Conservation (phyloP, 2,888 invertebrate genomes). For the Tubulanus polymorphus region DNA sequence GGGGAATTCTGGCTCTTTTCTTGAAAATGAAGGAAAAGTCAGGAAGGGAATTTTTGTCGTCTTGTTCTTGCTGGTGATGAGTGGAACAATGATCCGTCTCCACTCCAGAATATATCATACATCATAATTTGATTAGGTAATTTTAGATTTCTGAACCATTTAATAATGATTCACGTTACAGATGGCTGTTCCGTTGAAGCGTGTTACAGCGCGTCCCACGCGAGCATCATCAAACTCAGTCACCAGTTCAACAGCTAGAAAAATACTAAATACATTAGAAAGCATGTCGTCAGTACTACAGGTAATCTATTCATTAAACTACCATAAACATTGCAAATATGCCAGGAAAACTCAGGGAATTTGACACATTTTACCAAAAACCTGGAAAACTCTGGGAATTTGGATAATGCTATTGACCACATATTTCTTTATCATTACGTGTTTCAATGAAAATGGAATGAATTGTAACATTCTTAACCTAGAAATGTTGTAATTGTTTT, state of each 20-base stretch:
- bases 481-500: slow-evolving; percentile 12
- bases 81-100: too few relatives aligned
- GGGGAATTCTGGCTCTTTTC: background rate
- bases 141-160: too few relatives aligned
- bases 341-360: background rate
- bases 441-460: background rate
- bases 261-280: slow-evolving; percentile 75
- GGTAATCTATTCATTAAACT: slow-evolving; percentile 25
- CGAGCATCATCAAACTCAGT: slow-evolving; percentile 29
- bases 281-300: slow-evolving; percentile 75
- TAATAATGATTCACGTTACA: background rate
- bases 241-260: slow-evolving; percentile 70
- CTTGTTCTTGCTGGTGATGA: too few relatives aligned
- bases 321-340: background rate
- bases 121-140: too few relatives aligned
- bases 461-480: too few relatives aligned
- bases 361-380: too few relatives aligned
- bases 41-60: too few relatives aligned
- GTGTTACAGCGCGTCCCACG: slow-evolving; percentile 45
- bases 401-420: too few relatives aligned
- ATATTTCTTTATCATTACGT: too few relatives aligned
- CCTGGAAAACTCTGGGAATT: too few relatives aligned
- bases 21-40: too few relatives aligned
- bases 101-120: too few relatives aligned
- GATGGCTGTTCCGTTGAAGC: slow-evolving; percentile 13